Evolutionary conservation across 2,888 invertebrate species (phyloP).

Genomic region (Cephus spinipes): DNA sequence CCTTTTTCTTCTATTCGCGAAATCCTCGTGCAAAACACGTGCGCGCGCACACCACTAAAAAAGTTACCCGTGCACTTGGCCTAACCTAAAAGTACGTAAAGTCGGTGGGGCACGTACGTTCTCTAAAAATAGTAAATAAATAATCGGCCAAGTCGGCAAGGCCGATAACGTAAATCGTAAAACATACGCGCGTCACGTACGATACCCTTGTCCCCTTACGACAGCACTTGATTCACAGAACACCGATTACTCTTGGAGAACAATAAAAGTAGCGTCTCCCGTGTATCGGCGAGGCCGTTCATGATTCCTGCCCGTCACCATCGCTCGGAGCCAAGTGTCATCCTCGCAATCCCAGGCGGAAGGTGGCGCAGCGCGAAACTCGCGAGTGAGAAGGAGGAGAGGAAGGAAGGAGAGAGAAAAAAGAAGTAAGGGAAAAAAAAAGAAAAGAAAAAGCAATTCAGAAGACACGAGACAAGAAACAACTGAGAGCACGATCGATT

Average conservation of each 20-base stretch:
- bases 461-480: neutral
- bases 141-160: neutral
- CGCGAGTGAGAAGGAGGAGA: neutral
- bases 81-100: too few relatives aligned
- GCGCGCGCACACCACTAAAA: too few relatives aligned
- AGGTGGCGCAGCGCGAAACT: neutral
- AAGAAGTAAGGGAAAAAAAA: fast-evolving
- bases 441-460: fast-evolving
- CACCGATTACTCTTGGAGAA: neutral
- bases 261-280: neutral
- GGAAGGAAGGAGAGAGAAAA: too few relatives aligned
- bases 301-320: neutral
- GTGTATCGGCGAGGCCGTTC: neutral
- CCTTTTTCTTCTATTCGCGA: too few relatives aligned
- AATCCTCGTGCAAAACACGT: too few relatives aligned
- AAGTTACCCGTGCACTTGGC: too few relatives aligned
- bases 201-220: neutral
- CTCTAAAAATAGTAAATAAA: neutral
- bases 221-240: neutral
- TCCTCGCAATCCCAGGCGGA: neutral
- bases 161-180: neutral
- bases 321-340: neutral
- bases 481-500: neutral
- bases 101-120: neutral
- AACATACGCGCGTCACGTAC: neutral